phyloP scores from a whole-genome alignment of 2,888 invertebrate species.

The Limnephilus auricula region DNA sequence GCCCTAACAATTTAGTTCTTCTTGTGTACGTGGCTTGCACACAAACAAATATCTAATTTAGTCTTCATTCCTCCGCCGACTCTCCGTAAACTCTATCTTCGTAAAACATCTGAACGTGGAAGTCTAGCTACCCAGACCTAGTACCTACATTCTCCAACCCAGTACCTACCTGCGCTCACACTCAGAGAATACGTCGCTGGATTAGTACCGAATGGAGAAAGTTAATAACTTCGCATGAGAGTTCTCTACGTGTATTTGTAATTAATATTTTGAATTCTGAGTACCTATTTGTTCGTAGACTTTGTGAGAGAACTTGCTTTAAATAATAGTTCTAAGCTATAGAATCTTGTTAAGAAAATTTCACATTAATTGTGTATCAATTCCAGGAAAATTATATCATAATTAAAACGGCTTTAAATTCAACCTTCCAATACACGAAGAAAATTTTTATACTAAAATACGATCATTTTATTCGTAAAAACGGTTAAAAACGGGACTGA shows the following conservation, averaged over 20 bases:
- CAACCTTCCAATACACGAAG: too few species aligned
- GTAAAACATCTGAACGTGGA: conserved; percentile 41
- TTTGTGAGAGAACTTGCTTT: background rate
- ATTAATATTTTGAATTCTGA: background rate
- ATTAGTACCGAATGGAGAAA: background rate
- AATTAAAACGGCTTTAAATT: too few species aligned
- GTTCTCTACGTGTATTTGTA: background rate
- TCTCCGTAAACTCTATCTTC: conserved; percentile 45
- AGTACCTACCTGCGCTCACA: background rate
- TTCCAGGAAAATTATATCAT: background rate
- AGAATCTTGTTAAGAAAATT: background rate
- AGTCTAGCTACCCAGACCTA: background rate
- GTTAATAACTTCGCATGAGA: background rate
- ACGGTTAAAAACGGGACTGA: too few species aligned
- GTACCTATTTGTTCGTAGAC: background rate
- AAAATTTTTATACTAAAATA: too few species aligned
- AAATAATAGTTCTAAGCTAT: background rate
- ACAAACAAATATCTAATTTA: conserved; percentile 48
- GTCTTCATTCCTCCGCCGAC: conserved; percentile 30
- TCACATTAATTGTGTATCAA: background rate
- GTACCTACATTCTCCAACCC: background rate
- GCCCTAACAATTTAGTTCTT: conserved; percentile 11
- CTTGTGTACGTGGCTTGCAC: conserved; percentile 37
- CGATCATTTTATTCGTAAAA: too few species aligned
- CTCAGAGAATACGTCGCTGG: background rate